Conservation (phyloP, 2,113 vertebrate genomes). For the Pungitius pungitius region DNA sequence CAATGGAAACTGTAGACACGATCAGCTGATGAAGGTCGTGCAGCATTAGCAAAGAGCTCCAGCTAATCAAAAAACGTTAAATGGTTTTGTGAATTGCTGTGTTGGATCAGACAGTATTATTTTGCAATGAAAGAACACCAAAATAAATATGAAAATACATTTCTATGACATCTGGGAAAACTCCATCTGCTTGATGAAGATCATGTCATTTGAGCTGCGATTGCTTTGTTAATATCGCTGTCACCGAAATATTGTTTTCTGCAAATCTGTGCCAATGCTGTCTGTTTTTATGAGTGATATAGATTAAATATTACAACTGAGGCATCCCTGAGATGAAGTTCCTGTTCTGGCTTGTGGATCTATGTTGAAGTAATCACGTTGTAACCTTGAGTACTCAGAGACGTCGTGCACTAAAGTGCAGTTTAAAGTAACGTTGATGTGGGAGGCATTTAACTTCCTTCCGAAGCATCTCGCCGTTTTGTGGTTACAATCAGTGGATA, state of each 20-base stretch:
- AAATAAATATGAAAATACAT: background rate
- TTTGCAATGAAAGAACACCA: no score
- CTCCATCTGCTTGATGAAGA: background rate
- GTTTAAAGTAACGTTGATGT: slow-evolving; percentile 33
- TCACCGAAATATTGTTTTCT: background rate
- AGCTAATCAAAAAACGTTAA: background rate
- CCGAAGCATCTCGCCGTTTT: slow-evolving; percentile 15
- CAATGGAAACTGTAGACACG: background rate
- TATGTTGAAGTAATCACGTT: slow-evolving; percentile 23
- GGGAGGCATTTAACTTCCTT: slow-evolving; percentile 23
- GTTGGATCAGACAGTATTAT: background rate
- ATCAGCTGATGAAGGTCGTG: background rate
- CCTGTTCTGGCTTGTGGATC: slow-evolving; percentile 4
- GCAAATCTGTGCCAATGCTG: background rate
- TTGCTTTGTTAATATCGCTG: background rate
- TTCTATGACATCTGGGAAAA: slow-evolving; percentile 1
- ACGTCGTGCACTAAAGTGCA: slow-evolving; percentile 29
- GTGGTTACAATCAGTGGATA: slow-evolving; percentile 25
- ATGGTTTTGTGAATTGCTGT: background rate
- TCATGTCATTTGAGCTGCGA: background rate
- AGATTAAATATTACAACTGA: background rate
- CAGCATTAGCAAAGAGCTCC: background rate
- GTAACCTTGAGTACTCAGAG: slow-evolving; percentile 30
- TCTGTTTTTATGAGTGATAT: background rate
- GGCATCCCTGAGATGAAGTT: slow-evolving; percentile 13